These are phyloP conservation scores for Stenodema calcarata DNA, from an alignment of 2,888 invertebrate species.

Conservation along the genomic window DNA sequence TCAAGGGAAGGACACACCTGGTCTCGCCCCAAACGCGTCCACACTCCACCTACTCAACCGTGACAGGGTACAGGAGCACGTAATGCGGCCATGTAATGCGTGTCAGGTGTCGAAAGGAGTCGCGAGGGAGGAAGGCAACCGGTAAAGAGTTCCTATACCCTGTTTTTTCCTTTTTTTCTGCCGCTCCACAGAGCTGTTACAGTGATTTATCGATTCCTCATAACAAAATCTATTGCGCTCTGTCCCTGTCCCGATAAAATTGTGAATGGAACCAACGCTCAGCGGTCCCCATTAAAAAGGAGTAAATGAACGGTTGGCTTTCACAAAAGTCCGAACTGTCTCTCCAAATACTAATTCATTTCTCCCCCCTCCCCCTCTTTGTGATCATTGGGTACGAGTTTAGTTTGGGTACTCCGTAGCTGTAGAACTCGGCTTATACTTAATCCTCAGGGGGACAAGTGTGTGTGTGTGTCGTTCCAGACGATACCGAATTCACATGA, in stretches of 20 bases:
- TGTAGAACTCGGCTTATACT: no score
- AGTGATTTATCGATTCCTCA: slow-evolving; percentile 33
- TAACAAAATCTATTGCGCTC: not conserved
- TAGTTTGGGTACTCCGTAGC: no score
- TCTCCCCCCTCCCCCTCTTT: no score
- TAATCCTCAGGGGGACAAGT: no score
- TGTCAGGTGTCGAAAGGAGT: not conserved
- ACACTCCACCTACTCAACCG: not conserved
- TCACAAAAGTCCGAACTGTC: no score
- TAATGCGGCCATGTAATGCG: slow-evolving; percentile 11
- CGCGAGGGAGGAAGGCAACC: not conserved
- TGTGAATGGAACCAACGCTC: not conserved
- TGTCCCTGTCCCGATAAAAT: not conserved
- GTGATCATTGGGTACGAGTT: no score
- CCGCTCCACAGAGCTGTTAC: not conserved
- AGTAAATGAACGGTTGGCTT: no score
- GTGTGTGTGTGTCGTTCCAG: no score
- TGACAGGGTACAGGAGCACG: slow-evolving; percentile 7
- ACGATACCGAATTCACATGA: no score
- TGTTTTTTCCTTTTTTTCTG: slow-evolving; percentile 6
- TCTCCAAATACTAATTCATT: no score
- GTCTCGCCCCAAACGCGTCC: not conserved
- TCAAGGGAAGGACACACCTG: slow-evolving; percentile 25
- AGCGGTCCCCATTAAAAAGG: no score
- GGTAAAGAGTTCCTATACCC: not conserved